Evolutionary conservation across 2,113 vertebrate genomes (phyloP).

Genomic region (Jacana jacana): DNA sequence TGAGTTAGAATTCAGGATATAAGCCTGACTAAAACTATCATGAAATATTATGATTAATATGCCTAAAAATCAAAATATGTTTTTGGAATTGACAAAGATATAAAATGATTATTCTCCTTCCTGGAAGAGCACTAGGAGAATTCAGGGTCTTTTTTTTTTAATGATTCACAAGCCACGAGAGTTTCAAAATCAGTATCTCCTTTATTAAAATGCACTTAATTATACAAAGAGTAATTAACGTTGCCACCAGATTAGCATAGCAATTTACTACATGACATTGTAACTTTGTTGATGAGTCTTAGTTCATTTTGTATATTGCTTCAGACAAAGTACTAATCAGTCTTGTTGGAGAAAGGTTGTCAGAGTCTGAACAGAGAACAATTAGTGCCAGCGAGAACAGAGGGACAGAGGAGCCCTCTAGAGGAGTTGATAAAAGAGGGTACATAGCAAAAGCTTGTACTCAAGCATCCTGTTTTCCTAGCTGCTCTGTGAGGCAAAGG

Average conservation of each 20-base stretch:
- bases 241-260: constrained; percentile 46
- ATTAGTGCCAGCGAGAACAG: neutral
- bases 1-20: neutral
- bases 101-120: neutral
- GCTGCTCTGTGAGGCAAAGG: neutral
- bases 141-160: neutral
- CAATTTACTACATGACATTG: constrained; percentile 23
- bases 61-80: neutral
- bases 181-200: constrained; percentile 15
- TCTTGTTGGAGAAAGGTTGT: constrained; percentile 5
- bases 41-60: neutral
- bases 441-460: neutral
- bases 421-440: neutral
- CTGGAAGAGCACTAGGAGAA: neutral
- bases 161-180: neutral
- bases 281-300: constrained; percentile 27
- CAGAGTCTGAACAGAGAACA: neutral
- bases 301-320: neutral
- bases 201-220: constrained; percentile 48
- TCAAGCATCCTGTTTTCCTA: neutral
- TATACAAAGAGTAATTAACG: constrained; percentile 43
- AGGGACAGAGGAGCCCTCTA: neutral
- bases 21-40: neutral
- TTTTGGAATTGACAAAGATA: neutral
- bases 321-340: constrained; percentile 13